These are phyloP conservation scores for Crypturellus tataupa DNA, from an alignment of 2,797 vertebrate genomes.

Conservation along the genomic window DNA sequence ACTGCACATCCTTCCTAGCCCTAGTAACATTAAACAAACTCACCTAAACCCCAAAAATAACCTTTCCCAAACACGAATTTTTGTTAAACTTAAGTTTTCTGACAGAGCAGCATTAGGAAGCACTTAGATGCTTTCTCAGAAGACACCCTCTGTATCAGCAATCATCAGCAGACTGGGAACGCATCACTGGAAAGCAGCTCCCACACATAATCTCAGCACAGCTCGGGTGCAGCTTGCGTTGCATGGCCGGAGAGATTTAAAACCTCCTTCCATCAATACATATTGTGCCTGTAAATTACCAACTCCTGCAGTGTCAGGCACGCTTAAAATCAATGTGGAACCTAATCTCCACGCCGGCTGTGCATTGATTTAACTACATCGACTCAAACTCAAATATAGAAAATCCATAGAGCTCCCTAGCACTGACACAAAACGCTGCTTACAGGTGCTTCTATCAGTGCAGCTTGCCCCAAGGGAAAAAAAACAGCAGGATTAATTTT, in stretches of 20 bases:
- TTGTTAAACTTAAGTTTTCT: neutral
- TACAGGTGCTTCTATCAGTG: neutral
- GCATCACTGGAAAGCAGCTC: neutral
- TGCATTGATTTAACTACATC: constrained; percentile 42
- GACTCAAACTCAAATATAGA: constrained; percentile 17
- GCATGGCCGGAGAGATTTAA: neutral
- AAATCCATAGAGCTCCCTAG: neutral
- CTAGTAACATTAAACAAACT: neutral
- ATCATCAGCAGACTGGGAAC: neutral
- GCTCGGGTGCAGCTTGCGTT: neutral
- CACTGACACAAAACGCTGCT: neutral
- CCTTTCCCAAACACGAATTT: neutral
- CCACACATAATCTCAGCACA: neutral
- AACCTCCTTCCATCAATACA: neutral
- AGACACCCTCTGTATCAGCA: neutral
- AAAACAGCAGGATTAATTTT: neutral
- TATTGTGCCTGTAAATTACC: constrained; percentile 43
- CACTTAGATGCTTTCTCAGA: neutral
- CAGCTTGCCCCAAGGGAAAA: neutral
- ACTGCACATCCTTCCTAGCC: neutral
- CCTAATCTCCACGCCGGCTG: neutral
- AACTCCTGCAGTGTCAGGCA: neutral
- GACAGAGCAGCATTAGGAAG: neutral
- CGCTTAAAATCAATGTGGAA: constrained; percentile 41
- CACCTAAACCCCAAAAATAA: neutral